A percentile compares a stretch with the other conserved stretches of the same genome.
Evolutionary conservation across 2,113 vertebrate species (phyloP).

Genomic region (Brachyhypopomus gauderio): DNA sequence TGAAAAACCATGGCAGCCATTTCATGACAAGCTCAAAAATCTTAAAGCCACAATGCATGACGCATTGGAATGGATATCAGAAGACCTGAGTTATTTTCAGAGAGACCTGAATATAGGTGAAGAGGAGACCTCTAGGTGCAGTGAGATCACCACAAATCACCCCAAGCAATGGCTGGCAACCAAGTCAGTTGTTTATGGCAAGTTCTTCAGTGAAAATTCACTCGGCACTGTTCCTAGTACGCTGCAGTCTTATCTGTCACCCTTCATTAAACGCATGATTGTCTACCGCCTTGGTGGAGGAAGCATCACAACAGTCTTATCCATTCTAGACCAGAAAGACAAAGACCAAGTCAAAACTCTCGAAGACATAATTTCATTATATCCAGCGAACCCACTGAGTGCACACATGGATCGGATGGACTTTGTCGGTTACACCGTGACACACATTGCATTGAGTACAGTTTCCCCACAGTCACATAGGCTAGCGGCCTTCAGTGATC

Average conservation of each 20-base stretch:
- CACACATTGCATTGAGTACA: constrained; percentile 75
- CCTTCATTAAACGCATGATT: constrained; percentile 69
- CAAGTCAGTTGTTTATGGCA: constrained; percentile 70
- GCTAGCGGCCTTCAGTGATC: constrained; percentile 57
- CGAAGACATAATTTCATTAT: constrained; percentile 72
- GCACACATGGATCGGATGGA: constrained; percentile 70
- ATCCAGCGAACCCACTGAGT: constrained; percentile 60
- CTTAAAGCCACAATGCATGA: constrained; percentile 70
- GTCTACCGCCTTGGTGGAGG: constrained; percentile 78
- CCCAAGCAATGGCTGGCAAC: constrained; percentile 73
- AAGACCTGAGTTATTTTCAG: constrained; percentile 82
- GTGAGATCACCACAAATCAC: constrained; percentile 65
- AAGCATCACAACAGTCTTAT: constrained; percentile 76
- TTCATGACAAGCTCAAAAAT: constrained; percentile 73
- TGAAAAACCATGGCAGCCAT: constrained; percentile 65
- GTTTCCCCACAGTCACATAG: constrained; percentile 64
- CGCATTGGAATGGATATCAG: constrained; percentile 80
- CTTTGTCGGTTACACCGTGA: constrained; percentile 72
- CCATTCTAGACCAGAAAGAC: constrained; percentile 69
- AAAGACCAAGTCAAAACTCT: constrained; percentile 53
- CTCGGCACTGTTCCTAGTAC: neutral
- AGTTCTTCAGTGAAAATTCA: constrained; percentile 66
- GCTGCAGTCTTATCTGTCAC: constrained; percentile 27
- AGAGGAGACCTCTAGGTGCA: constrained; percentile 45
- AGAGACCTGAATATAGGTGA: constrained; percentile 72